Evolutionary conservation across 2,113 vertebrate genomes (phyloP), one percentile per base, ranked within the genome.

Genomic region (Gallinago paraguaiae): DNA sequence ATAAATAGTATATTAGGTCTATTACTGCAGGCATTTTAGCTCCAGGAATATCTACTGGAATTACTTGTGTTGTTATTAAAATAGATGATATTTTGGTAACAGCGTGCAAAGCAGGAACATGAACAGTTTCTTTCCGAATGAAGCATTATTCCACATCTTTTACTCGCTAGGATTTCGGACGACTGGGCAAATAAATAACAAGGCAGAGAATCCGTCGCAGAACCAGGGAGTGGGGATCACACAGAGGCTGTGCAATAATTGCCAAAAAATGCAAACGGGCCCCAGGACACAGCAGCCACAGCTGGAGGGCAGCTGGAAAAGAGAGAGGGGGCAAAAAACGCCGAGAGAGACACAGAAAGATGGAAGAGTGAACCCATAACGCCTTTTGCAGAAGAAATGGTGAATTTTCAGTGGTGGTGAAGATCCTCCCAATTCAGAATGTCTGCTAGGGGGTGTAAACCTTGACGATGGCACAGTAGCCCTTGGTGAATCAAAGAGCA

Each of bases 31-130:
- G 18, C 22, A 79, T 88, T 97, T 90, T 87, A 89, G 41, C 57
- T 94, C 69, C 46, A 93, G 60, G 69, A 82, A 39, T 71, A 95
- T 82, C 54, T 92, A 74, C 74, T 74, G 92, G 92, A 83, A 93
- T 94, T 81, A 95, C 84, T 78, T 90, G 43, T 43, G 71, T 84
- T 95, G 31, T 92, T 97, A 74, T 95, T 78, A 94, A 97, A 98
- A 97, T 86, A 86, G 19, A 60, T 37, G 6, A 31, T 95, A 90
- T 95, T 94, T 90, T 70, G 56, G 54, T 86, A 91, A 53, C 53
- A 61, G 23, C 19, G 53, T 75, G 37, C 50, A 79, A 94, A 86
- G 22, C 0, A 5, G 24, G n/a, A 90, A 80, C 3, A 33, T 5
- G 68, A 84, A 57, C 37, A 50, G 8, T 61, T 94, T 91, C 16